Conservation (phyloP, 37 sponge, comb jelly and placozoan genomes). For the Halisarca cf. caerulea region DNA sequence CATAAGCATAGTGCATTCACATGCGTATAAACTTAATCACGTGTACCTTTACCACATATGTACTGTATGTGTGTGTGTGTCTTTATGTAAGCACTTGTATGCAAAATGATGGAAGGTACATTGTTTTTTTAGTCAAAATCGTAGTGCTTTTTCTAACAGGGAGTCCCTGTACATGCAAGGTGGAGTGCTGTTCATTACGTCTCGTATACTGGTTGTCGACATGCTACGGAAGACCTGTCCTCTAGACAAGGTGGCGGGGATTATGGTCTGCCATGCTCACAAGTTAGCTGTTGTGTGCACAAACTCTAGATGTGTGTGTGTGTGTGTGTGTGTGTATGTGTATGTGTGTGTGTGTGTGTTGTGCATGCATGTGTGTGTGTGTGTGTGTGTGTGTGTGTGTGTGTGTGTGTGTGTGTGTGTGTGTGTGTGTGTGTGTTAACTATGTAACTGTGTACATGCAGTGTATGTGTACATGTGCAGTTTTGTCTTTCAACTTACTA, state of each 20-base stretch:
- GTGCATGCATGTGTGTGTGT: no score
- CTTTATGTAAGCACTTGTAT: no score
- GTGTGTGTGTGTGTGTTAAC: no score
- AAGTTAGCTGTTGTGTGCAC: slow-evolving; percentile 41
- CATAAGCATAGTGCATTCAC: no score
- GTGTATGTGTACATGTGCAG: not conserved
- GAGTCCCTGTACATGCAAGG: slow-evolving; percentile 84
- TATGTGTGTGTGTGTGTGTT: no score
- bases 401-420: not conserved
- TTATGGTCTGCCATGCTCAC: slow-evolving; percentile 86
- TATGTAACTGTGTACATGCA: no score
- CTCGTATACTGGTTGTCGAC: slow-evolving; percentile 93
- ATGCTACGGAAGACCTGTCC: slow-evolving; percentile 79
- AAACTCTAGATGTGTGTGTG: not conserved
- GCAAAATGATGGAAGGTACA: no score
- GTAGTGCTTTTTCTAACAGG: no score
- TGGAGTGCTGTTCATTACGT: slow-evolving; percentile 95
- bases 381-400: no score
- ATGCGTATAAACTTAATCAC: not conserved
- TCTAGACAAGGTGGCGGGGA: slow-evolving; percentile 74
- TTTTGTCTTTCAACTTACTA: no score
- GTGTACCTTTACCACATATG: not conserved
- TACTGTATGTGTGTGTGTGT: not conserved
- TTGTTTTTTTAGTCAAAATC: no score
- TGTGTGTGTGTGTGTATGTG: no score